phyloP scores from a whole-genome alignment of 2,797 vertebrate species.

The Antrozous pallidus region DNA sequence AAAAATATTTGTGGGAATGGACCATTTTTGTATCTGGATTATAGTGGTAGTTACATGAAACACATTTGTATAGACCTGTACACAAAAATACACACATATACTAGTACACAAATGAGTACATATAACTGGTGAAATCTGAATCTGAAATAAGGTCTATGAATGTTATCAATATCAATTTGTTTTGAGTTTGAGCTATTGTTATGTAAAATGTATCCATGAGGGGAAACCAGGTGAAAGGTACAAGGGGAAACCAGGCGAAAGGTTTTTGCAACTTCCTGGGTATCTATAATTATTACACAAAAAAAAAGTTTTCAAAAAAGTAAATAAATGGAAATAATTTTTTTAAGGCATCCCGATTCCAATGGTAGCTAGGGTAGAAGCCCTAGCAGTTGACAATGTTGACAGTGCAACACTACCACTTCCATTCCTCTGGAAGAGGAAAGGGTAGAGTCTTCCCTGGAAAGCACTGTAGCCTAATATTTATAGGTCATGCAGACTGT shows the following conservation, averaged over 20 bases:
- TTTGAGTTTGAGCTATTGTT: not conserved
- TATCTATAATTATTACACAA: not conserved
- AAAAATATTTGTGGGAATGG: not conserved
- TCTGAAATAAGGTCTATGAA: not conserved
- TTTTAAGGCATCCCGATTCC: not conserved
- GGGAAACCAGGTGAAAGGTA: not conserved
- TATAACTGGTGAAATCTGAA: not conserved
- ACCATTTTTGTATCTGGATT: not conserved
- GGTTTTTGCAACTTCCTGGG: not conserved
- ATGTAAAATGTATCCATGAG: not conserved
- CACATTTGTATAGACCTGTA: not conserved
- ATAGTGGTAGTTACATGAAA: not conserved
- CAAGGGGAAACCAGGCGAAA: not conserved
- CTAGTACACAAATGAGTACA: not conserved
- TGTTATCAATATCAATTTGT: not conserved
- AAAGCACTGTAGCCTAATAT: not conserved
- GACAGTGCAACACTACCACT: not conserved
- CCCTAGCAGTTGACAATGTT: not conserved
- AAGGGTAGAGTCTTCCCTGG: not conserved
- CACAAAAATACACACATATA: not conserved
- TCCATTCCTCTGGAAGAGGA: not conserved
- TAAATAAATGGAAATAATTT: not conserved
- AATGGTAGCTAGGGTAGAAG: not conserved
- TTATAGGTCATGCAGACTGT: not conserved
- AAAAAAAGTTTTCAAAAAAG: not conserved